Evolutionary conservation across 2,797 vertebrate genomes (phyloP), one percentile per base, ranked within the genome.

Genomic region (Alosa sapidissima): DNA sequence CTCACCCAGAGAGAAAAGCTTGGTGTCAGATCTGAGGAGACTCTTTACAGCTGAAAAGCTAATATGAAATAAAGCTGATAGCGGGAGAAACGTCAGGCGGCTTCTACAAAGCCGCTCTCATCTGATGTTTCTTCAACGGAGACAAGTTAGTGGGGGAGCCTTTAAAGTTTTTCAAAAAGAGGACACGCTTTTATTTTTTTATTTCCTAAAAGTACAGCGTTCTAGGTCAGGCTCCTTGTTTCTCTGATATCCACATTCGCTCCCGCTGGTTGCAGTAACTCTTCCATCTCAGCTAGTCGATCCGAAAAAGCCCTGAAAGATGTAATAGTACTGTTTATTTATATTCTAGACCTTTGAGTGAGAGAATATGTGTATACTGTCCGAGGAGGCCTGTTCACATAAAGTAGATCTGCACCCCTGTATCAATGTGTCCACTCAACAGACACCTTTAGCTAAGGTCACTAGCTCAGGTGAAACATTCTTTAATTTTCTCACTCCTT

Each of bases 401-500:
- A 2, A 2, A 72, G 65, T 72, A 16, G 3, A 33, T 72, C 28
- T 72, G 4, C 28, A 72, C 28, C 10, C 36, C 11, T 7, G 11
- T 11, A 10, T 36, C 14, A 72, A 72, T 10, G 49, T 51, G 8
- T 51, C 8, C 8, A 51, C 16, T 16, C 52, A 58, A 36, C n/a
- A 83, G 51, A 52, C 11, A 8, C 65, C 81, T 81, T 81, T 75
- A 28, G 28, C 11, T 28, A 72, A 33, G 33, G 68, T 3, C 3
- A 75, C 36, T 28, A 45, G 36, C 68, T 19, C 68, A 41, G 68
- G 68, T 41, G 14, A 36, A 75, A 28, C 51, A 52, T 14, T 52
- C 51, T 52, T 84, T 84, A 82, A 49, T 10, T 81, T 33, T 68
- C 21, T n/a, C 78, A 87, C 54, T 60, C n/a, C 19, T 6, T 60